Base-by-base conservation (phyloP, 2,888 invertebrate genomes). In the Drosophila pegasa region DNA sequence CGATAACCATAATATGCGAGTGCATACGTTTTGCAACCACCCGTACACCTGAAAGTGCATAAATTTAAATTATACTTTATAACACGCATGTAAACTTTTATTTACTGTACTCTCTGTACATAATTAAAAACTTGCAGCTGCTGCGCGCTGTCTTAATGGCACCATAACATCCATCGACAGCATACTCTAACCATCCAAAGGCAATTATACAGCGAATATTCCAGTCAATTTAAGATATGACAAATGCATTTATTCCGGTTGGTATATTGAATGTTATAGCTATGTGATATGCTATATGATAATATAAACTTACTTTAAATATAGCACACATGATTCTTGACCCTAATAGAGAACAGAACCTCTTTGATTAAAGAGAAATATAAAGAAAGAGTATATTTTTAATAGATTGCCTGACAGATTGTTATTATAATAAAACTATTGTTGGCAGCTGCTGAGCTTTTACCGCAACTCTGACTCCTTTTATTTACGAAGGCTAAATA, bases 1-100 rank as follows among this genome's bases (percentile, higher is more conserved):
- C 59, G 56, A 41, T 50, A 60, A 45, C 37, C 35, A 48, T 35
- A 72, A 25, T 38, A 64, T 61, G 58, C 45, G 12, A 41, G 43
- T 54, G 38, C 58, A 75, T 69, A 58, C 52, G 56, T 54, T 41
- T 54, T 12, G n/a, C 22, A 56, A 67, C 61, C 58, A 66, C 68
- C 65, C 66, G 45, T 60, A 33, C 51, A 33, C 51, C 68, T 63
- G 52, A 40, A 58, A 60, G 33, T 57, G 54, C 59, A 64, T 70
- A 71, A 75, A 75, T 82, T 75, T 63, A 64, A 87, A 82, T 82
- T 78, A 67, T 61, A 60, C 52, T 57, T 85, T 85, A 68, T 51
- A 60, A 31, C 47, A 59, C 52, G 29, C 12, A 51, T 60, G 47
- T 43, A 52, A 48, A 63, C 64, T 63, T 58, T 51, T n/a, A 63